Evolutionary conservation across 37 sponge, comb jelly and placozoan species (phyloP).

Genomic region (Lycopodina hypogea): DNA sequence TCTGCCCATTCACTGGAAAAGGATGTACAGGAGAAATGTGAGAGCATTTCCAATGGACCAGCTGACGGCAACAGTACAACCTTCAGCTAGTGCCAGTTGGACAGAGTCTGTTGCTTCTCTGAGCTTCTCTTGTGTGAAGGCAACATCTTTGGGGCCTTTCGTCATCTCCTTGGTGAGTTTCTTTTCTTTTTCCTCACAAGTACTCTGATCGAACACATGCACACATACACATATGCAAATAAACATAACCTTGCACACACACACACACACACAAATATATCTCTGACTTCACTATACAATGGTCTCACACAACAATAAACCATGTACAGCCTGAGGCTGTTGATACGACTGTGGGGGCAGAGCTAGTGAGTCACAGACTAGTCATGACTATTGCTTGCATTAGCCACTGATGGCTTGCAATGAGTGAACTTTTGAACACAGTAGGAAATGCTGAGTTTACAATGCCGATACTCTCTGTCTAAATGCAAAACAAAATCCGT

Average conservation of each 20-base stretch:
- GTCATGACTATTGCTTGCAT: no score
- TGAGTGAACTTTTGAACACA: no score
- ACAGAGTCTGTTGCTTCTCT: slow-evolving; percentile 23
- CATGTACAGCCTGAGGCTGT: no score
- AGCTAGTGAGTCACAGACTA: no score
- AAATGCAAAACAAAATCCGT: no score
- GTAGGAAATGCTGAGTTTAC: no score
- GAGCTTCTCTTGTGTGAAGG: slow-evolving; percentile 33
- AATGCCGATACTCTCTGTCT: no score
- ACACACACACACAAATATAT: no score
- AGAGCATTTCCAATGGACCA: background rate
- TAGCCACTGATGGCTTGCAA: no score
- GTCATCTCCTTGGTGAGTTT: slow-evolving; percentile 66
- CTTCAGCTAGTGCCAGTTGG: slow-evolving; percentile 58
- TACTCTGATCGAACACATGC: slow-evolving; percentile 14
- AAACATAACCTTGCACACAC: background rate
- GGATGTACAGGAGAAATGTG: background rate
- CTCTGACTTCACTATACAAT: background rate
- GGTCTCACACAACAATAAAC: no score
- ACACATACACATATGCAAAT: background rate
- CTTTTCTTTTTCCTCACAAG: slow-evolving; percentile 69
- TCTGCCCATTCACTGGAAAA: slow-evolving; percentile 33
- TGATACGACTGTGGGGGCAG: no score
- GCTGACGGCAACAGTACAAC: slow-evolving; percentile 11
- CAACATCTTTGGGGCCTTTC: slow-evolving; percentile 58